Evolutionary conservation across 2,888 invertebrate species (phyloP), one percentile per base, ranked within the genome.

Genomic region (Argyresthia goedartella): DNA sequence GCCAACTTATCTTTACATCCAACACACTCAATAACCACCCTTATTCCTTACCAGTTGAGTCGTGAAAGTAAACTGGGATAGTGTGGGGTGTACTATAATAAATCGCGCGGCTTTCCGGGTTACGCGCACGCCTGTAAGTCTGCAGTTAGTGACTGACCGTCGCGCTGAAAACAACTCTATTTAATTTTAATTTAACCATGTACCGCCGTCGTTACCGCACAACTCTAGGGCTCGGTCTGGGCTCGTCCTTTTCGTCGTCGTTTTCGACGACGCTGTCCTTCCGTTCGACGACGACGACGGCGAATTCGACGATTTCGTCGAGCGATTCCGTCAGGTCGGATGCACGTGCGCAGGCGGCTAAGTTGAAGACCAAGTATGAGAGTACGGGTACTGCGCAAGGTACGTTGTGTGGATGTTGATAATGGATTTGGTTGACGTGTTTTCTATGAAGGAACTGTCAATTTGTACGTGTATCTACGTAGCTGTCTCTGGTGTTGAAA

Each of bases 371-470:
- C 53, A 85, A 85, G 72, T 85, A 86, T 63, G 85, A 85, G 62
- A 86, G 66, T 59, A 78, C 84, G 59, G 85, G 85, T 55, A 85
- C 84, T 49, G 82, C 86, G 53, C 85, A 85, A 85, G 86, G 85
- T 86, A 67, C 63, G 84, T 70, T 54, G 42, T 60, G 42, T 42
- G 13, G n/a, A 13, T 7, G 35, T 25, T 1, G n/a, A n/a, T n/a
- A n/a, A 33, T 43, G 10, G 8, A 10, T 35, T 50, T 50, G 43
- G 14, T 13, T n/a, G 39, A 39, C 8, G 39, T 39, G n/a, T n/a
- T 39, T 39, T n/a, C 43, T 14, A 13, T 11, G 1, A 14, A 9
- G 14, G 14, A 36, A 39, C 39, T 8, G 14, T n/a, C n/a, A 41
- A 41, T n/a, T n/a, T 41, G 41, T 41, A 41, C 8, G 8, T 41